Evolutionary conservation across 2,797 vertebrate species (phyloP).

Genomic region (Hypotaenidia philippensis): DNA sequence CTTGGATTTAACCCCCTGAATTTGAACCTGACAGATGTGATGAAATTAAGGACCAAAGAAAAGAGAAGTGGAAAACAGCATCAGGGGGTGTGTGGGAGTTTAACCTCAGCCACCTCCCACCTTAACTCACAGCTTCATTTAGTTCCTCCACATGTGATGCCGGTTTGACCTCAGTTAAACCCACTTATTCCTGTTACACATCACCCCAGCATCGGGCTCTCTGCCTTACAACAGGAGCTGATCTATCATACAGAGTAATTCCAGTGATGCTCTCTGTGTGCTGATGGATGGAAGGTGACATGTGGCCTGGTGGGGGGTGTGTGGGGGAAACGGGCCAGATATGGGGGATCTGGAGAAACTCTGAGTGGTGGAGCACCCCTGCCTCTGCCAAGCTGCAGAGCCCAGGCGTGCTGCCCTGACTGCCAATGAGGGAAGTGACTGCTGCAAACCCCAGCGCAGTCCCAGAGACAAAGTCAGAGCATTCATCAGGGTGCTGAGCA

Average conservation of each 20-base stretch:
- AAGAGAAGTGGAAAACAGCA: not conserved
- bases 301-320: not conserved
- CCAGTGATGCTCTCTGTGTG: not conserved
- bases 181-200: not conserved
- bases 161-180: constrained; percentile 36
- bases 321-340: not conserved
- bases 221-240: not conserved
- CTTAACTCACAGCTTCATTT: constrained; percentile 8
- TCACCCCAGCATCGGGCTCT: not conserved
- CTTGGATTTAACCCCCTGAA: not conserved
- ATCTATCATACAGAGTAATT: not conserved
- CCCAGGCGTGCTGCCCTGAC: not conserved
- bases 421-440: constrained; percentile 13
- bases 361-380: not conserved
- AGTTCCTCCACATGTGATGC: not conserved
- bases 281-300: not conserved
- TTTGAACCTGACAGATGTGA: not conserved
- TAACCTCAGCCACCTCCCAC: not conserved
- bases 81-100: not conserved
- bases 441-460: not conserved
- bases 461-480: not conserved
- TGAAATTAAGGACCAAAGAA: not conserved
- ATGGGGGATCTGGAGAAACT: not conserved
- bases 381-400: constrained; percentile 17
- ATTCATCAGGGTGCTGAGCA: constrained; percentile 16